phyloP scores from a whole-genome alignment of 2,797 vertebrate species.

The Tapera naevia region DNA sequence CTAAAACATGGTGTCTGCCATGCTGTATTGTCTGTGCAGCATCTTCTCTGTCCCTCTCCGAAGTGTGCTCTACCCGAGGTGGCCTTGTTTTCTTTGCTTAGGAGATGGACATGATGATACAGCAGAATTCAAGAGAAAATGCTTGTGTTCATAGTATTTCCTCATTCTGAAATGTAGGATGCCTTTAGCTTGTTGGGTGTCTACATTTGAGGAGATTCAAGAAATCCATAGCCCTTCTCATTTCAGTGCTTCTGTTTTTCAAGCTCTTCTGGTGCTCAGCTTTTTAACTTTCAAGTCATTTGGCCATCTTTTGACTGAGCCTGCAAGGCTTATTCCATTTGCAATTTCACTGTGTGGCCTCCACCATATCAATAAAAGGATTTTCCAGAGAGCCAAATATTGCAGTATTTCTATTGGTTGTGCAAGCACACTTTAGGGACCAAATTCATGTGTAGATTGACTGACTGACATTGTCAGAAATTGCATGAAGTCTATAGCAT shows the following conservation, averaged over 20 bases:
- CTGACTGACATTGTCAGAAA: not conserved
- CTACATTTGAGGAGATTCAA: not conserved
- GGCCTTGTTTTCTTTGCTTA: not conserved
- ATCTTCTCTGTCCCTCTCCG: not conserved
- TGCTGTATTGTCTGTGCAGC: not conserved
- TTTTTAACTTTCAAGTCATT: not conserved
- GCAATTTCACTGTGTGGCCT: not conserved
- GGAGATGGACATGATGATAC: not conserved
- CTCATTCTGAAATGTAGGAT: not conserved
- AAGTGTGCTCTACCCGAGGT: not conserved
- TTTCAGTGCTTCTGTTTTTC: not conserved
- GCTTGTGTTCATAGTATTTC: not conserved
- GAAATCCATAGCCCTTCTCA: not conserved
- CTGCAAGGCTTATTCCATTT: not conserved
- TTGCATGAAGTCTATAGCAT: not conserved
- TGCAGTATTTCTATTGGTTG: not conserved
- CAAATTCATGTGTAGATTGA: not conserved
- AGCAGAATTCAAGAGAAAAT: not conserved
- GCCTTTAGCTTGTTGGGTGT: not conserved
- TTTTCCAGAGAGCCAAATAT: not conserved
- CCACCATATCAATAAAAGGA: not conserved
- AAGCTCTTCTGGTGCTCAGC: not conserved
- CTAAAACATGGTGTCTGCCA: rapidly evolving
- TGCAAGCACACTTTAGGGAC: not conserved
- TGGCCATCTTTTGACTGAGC: not conserved